Evolutionary conservation across 2,797 vertebrate species (phyloP), one percentile per base, ranked within the genome.

Genomic region (Tragopan temminckii): DNA sequence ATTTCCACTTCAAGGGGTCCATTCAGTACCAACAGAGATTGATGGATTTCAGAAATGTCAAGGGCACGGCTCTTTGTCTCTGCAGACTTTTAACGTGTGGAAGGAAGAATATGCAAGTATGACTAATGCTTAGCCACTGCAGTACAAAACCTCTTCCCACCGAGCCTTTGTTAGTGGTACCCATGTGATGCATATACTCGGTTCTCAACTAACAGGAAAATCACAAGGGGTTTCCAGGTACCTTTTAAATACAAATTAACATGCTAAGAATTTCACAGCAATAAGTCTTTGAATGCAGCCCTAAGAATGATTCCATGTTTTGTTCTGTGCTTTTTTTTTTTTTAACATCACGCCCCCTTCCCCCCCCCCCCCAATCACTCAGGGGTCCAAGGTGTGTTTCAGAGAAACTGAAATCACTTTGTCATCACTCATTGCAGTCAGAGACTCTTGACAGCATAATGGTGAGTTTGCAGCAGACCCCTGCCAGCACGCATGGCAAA

Each of bases 51-150:
- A 72, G 89, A 92, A 38, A 43, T 3, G 2, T 91, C 59, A 79
- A 81, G 74, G 82, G 67, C 87, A 89, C 2, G 3, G 67, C 29
- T 81, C 84, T 94, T 95, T 95, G 85, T 95, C 72, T 85, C 18
- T 5, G 52, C 18, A 88, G 79, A 72, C 87, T 46, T 89, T 67
- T 67, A 53, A 80, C 12, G 0, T 48, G 66, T 45, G 62, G 85
- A 71, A 58, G 33, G 45, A 69, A 82, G 85, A 85, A 93, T 70
- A 64, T 38, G 52, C 70, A 52, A 90, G 70, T 79, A 91, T 94
- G 89, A 90, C 74, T 93, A 92, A 93, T 83, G 87, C 64, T 92
- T 50, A 87, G 59, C 59, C 70, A 64, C 74, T 67, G 80, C 55
- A 59, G 29, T 52, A 69, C 75, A 67, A 91, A 93, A 31, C 15